Evolutionary conservation across 1,140 invertebrate genomes (phyloP), one percentile per base, ranked within the genome.

Genomic region (Pseudomyrmex concolor): DNA sequence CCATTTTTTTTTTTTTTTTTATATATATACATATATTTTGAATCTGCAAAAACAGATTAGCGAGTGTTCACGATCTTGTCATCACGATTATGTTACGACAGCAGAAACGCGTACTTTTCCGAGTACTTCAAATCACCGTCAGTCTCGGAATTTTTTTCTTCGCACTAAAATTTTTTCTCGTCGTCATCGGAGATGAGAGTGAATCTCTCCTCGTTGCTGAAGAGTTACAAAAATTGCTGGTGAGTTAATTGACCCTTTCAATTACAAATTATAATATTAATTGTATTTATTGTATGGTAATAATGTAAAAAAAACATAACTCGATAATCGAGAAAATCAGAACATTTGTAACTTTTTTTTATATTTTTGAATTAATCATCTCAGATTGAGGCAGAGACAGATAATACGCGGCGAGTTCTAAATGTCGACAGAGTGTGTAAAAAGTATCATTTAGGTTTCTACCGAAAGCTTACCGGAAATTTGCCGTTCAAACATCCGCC

Each of bases 401-500:
- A 91, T 45, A 95, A 94, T 85, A 78, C 34, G 0, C 55, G 84
- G 17, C 88, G 95, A 48, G 77, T 93, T 2, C 51, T 83, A 1
- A 89, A 80, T 34, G 86, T 95, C 0, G 85, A 91, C 51, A 83
- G 89, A 67, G 87, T 93, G 0, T 95, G 95, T 72, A 72, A 88
- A 76, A 93, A 92, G 48, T 94, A 95, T 83, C 94, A 94, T 82
- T 85, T 95, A 64, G 95, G 95, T 4, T 81, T 89, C 17, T 94
- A 94, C 83, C 83, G 87, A 66, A 84, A 92, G 19, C 34, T 74
- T 17, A 84, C 84, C 2, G 87, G 86, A 55, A 55, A 86, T 43
- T 71, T 91, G 0, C 22, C 60, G 0, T 89, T 95, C 62, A 95
- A 94, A 84, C 93, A 95, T 78, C 95, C 95, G 1, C 95, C 95